Base-by-base conservation (phyloP, 2,113 vertebrate genomes). In the Hydrolagus affinis region DNA sequence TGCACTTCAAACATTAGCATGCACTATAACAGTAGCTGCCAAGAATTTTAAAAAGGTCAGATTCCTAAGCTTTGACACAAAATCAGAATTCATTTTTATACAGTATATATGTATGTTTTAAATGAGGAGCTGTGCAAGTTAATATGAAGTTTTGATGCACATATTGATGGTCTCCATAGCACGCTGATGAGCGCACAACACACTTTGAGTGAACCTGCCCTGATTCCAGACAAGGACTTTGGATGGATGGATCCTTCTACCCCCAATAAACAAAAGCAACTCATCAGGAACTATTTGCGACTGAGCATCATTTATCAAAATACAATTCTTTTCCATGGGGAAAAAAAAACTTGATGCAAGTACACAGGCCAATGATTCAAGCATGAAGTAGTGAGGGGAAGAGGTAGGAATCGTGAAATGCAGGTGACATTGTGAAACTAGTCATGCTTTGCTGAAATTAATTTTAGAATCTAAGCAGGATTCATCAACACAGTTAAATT, bases 281-380 rank as follows among this genome's bases (percentile, higher is more conserved):
- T 90, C 21, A 25, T 89, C 89, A 89, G 86, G 72, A 89, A 85
- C 85, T 85, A 87, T 87, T 89, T 64, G 85, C 89, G 70, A 88
- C 85, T 91, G 89, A 89, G 86, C 90, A 86, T 90, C 90, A 88
- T 88, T 76, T 85, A 87, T 62, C 87, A 86, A 88, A 91, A 86
- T 60, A 83, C 64, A 66, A 68, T 62, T 83, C 25, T 14, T n/a
- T 60, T 83, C 62, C 64, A 83, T 68, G 60, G 78, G 66, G 44
- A 44, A 44, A 44, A 44, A n/a, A 44, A 83, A 83, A 83, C 25
- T 28, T 28, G 62, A 83, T 30, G 25, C 62, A 83, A 23, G 32
- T 64, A 64, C 62, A 83, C 78, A 68, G 66, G 60, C 14, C 12
- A 19, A 15, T 28, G 76, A 59, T 83, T 59, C 77, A 83, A 83